These are phyloP conservation scores for Chelidonichthys spinosus DNA, from an alignment of 2,797 vertebrate genomes.

Conservation along the genomic window DNA sequence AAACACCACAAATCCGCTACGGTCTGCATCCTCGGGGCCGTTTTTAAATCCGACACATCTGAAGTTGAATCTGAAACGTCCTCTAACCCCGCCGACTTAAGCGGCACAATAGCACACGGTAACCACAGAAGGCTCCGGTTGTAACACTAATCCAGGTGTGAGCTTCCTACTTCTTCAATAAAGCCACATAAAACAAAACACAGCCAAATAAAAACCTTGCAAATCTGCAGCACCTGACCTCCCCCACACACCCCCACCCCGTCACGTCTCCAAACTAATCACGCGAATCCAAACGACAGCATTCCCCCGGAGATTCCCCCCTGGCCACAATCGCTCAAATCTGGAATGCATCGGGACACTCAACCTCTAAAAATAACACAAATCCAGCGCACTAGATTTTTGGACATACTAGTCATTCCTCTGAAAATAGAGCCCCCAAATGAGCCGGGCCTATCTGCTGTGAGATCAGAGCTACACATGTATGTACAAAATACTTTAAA, in stretches of 20 bases:
- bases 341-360: conserved; percentile 32
- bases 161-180: background rate
- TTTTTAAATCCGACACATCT: conserved; percentile 27
- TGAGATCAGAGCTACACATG: conserved; percentile 12
- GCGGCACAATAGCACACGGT: conserved; percentile 1
- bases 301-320: conserved; percentile 43
- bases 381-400: conserved; percentile 26
- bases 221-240: conserved; percentile 50
- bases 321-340: conserved; percentile 38
- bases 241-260: background rate
- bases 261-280: conserved; percentile 24
- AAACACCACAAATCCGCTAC: conserved; percentile 42
- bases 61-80: background rate
- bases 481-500: background rate
- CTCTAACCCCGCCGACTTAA: background rate
- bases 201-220: conserved; percentile 39
- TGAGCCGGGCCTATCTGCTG: background rate
- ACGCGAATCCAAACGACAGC: conserved; percentile 9
- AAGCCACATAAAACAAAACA: conserved; percentile 41
- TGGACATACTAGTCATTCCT: conserved; percentile 23
- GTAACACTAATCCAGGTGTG: conserved; percentile 35
- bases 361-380: conserved; percentile 50
- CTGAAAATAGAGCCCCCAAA: conserved; percentile 40
- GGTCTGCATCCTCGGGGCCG: background rate
- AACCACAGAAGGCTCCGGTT: background rate